A percentile compares a stretch with the other conserved stretches of the same genome.
Conservation (phyloP, 2,888 invertebrate species). For the Cyclophora punctaria region DNA sequence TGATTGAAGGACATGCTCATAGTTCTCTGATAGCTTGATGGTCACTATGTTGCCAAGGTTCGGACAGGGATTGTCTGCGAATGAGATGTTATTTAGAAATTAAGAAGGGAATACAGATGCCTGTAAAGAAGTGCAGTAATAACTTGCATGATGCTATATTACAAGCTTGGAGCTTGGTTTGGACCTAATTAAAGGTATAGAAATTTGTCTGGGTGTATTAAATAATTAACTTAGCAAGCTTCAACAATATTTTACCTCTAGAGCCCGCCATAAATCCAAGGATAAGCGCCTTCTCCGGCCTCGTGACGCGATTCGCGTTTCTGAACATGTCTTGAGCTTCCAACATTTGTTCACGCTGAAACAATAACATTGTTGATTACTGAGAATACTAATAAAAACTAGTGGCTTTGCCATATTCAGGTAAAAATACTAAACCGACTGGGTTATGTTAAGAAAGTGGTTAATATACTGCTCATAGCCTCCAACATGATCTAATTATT, state of each 20-base stretch:
- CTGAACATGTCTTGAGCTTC: constrained; percentile 99
- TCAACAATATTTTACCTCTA: constrained; percentile 75
- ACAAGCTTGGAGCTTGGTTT: too few species aligned
- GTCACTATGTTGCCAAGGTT: constrained; percentile 96
- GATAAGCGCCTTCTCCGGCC: constrained; percentile 97
- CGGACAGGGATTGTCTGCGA: constrained; percentile 95
- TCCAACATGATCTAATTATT: background rate
- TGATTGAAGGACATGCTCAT: constrained; percentile 88
- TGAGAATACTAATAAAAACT: too few species aligned
- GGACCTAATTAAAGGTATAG: too few species aligned
- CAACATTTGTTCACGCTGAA: constrained; percentile 94
- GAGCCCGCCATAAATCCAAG: constrained; percentile 99
- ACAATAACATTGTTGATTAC: constrained; percentile 20
- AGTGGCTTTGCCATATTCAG: too few species aligned
- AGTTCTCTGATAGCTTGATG: constrained; percentile 94
- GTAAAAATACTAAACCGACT: background rate
- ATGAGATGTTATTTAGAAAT: constrained; percentile 8
- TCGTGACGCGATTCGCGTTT: constrained; percentile 94
- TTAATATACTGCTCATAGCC: background rate
- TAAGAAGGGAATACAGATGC: background rate
- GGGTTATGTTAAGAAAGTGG: background rate
- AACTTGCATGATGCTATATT: too few species aligned
- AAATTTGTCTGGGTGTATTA: too few species aligned
- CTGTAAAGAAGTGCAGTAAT: too few species aligned
- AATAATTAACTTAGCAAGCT: too few species aligned